phyloP scores from a whole-genome alignment of 2,113 vertebrate species.

The Archilochus colubris region DNA sequence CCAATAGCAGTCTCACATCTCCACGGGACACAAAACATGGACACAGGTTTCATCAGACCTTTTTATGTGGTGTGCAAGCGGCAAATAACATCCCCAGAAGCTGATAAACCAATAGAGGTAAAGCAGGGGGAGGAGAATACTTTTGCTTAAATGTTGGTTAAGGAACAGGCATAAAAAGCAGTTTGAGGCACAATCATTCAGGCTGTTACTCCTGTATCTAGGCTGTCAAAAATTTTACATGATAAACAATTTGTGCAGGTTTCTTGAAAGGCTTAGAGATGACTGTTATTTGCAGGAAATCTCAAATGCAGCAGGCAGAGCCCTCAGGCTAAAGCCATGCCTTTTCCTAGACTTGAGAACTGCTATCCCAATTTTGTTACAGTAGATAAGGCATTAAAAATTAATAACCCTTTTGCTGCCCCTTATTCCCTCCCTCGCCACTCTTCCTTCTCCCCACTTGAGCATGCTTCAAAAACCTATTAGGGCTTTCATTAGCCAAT shows the following conservation, averaged over 20 bases:
- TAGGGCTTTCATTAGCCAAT: background rate
- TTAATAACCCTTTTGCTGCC: background rate
- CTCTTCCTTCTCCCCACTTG: background rate
- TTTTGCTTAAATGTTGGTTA: background rate
- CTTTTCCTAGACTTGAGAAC: background rate
- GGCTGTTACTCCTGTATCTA: background rate
- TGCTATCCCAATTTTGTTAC: constrained; percentile 48
- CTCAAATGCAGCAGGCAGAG: constrained; percentile 2
- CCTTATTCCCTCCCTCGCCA: background rate
- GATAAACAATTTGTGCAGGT: background rate
- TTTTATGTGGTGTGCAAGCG: background rate
- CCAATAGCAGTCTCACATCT: background rate
- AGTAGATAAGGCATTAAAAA: constrained; percentile 9
- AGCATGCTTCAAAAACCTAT: background rate
- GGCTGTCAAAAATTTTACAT: background rate
- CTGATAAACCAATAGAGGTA: background rate
- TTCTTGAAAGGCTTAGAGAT: constrained; percentile 1
- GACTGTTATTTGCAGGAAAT: background rate
- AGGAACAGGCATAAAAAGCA: background rate
- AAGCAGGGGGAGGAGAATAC: background rate
- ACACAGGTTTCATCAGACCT: background rate
- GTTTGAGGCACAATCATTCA: background rate
- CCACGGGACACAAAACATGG: background rate
- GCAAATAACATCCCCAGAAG: background rate
- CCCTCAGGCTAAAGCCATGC: constrained; percentile 22